These are phyloP conservation scores for Myrmophylax atrothorax DNA, from an alignment of 2,113 vertebrate species.

Conservation along the genomic window DNA sequence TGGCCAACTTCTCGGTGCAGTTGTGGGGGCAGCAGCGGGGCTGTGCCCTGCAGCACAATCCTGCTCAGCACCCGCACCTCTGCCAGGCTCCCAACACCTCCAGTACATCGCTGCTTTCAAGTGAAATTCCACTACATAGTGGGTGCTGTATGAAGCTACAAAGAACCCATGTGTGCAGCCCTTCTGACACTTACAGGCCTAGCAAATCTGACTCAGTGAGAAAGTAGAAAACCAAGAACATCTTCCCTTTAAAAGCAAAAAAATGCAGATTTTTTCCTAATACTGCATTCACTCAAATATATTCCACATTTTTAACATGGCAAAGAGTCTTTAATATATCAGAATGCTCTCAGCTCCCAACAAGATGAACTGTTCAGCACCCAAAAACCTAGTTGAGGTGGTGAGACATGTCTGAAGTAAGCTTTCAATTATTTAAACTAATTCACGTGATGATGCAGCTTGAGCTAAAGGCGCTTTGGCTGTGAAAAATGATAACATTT, in stretches of 20 bases:
- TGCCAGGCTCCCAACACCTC: neutral
- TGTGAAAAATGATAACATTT: neutral
- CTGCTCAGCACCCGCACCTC: neutral
- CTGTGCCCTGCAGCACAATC: neutral
- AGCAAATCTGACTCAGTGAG: neutral
- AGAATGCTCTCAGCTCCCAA: neutral
- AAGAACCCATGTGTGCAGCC: neutral
- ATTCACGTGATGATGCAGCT: neutral
- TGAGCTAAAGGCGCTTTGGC: neutral
- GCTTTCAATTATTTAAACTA: neutral
- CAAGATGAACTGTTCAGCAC: neutral
- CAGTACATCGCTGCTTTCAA: rapidly evolving
- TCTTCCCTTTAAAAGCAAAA: neutral
- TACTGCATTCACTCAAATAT: neutral
- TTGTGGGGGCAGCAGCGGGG: rapidly evolving
- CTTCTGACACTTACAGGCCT: neutral
- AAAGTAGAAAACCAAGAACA: neutral
- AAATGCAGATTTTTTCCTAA: neutral
- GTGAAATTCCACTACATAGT: neutral
- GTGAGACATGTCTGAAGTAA: neutral
- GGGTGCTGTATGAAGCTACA: rapidly evolving
- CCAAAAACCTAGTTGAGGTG: neutral
- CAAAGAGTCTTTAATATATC: neutral
- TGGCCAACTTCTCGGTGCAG: neutral
- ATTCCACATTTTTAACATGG: neutral